phyloP scores from a whole-genome alignment of 2,888 invertebrate species.

The Mellilla xanthometata region DNA sequence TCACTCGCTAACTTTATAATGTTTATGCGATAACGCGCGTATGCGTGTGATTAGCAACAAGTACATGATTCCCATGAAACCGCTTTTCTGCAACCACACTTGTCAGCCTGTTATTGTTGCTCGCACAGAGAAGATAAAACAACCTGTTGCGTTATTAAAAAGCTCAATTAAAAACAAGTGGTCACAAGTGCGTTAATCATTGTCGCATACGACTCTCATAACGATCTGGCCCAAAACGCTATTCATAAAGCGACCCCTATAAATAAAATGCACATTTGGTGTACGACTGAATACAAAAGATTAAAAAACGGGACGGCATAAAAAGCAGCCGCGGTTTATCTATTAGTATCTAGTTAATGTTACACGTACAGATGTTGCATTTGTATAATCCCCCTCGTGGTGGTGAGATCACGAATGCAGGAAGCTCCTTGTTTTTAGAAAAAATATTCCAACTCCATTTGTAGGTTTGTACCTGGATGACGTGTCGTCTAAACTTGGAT shows the following conservation, averaged over 20 bases:
- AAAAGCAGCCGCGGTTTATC: slow-evolving; percentile 80
- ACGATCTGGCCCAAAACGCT: slow-evolving; percentile 41
- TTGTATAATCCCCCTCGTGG: slow-evolving; percentile 60
- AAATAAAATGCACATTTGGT: slow-evolving; percentile 76
- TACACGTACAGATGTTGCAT: slow-evolving; percentile 68
- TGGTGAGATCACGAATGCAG: slow-evolving; percentile 39
- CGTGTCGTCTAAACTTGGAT: slow-evolving; percentile 40
- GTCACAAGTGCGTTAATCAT: slow-evolving; percentile 72
- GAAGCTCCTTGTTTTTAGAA: slow-evolving; percentile 44
- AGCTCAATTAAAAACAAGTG: slow-evolving; percentile 73
- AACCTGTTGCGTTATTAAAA: slow-evolving; percentile 62
- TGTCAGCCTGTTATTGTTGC: slow-evolving; percentile 6
- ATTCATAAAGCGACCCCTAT: slow-evolving; percentile 54
- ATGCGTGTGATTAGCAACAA: neutral
- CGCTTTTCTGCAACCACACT: slow-evolving; percentile 7
- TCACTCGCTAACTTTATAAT: too few species aligned
- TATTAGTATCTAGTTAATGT: slow-evolving; percentile 81
- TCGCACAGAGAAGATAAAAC: slow-evolving; percentile 5
- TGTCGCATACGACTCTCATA: slow-evolving; percentile 51
- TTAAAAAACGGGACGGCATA: slow-evolving; percentile 71
- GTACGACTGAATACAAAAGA: slow-evolving; percentile 67
- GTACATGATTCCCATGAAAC: slow-evolving; percentile 5
- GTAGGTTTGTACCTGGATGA: slow-evolving; percentile 37
- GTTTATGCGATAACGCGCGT: too few species aligned
- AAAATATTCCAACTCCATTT: slow-evolving; percentile 36